phyloP scores from a whole-genome alignment of 2,797 vertebrate species.

The Melanotaenia parkinsoni region DNA sequence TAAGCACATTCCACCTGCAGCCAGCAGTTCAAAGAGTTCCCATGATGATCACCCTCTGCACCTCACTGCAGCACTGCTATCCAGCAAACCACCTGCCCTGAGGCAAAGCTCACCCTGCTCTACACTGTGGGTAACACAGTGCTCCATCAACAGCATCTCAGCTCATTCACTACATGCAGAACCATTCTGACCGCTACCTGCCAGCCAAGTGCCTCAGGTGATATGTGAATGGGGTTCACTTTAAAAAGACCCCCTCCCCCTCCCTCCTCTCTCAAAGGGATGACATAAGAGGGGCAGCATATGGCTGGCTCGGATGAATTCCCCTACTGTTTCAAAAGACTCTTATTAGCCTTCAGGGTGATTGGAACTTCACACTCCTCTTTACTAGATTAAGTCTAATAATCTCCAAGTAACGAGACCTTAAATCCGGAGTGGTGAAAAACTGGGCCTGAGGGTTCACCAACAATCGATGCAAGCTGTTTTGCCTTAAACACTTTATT shows the following conservation, averaged over 20 bases:
- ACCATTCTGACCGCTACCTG: constrained; percentile 58
- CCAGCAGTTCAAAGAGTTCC: constrained; percentile 80
- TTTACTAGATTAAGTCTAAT: constrained; percentile 85
- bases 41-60: constrained; percentile 67
- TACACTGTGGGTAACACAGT: constrained; percentile 64
- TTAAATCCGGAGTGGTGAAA: constrained; percentile 76
- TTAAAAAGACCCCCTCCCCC: constrained; percentile 48
- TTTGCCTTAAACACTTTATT: constrained; percentile 69
- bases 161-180: constrained; percentile 49
- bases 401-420: constrained; percentile 85
- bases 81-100: constrained; percentile 60
- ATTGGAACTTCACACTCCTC: constrained; percentile 76
- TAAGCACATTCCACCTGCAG: constrained; percentile 81
- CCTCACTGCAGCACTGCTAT: constrained; percentile 57
- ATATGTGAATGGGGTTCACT: constrained; percentile 65
- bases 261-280: constrained; percentile 22
- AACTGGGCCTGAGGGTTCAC: constrained; percentile 51
- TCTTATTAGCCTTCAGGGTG: constrained; percentile 74
- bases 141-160: constrained; percentile 64
- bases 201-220: constrained; percentile 76
- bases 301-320: constrained; percentile 74
- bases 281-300: constrained; percentile 63
- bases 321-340: constrained; percentile 77
- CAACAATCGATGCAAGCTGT: constrained; percentile 55
- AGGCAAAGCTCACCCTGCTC: constrained; percentile 63